phyloP scores from a whole-genome alignment of 1,140 invertebrate species.

The Conus betulinus region DNA sequence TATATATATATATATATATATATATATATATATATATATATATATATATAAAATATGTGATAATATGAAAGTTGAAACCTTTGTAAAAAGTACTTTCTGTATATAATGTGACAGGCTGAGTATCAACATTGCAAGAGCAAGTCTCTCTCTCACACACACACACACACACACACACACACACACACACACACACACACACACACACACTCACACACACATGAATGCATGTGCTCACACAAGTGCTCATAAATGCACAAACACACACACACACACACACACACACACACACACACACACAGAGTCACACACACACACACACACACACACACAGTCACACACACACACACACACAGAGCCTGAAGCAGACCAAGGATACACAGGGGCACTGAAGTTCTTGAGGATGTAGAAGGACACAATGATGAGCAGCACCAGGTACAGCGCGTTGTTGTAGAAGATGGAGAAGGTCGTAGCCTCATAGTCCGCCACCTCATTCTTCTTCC shows the following conservation, averaged over 20 bases:
- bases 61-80: no score
- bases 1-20: no score
- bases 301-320: not conserved
- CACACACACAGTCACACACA: not conserved
- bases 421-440: conserved; percentile 95
- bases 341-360: not conserved
- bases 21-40: no score
- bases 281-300: not conserved
- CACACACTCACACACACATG: no score
- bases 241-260: not conserved
- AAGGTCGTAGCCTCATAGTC: conserved; percentile 99
- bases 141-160: no score
- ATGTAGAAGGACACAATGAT: conserved; percentile 96
- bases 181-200: conserved; percentile 71
- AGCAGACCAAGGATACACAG: conserved; percentile 81
- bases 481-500: conserved; percentile 99
- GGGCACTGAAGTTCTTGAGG: conserved; percentile 91
- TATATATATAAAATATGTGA: no score
- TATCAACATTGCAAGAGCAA: no score
- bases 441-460: conserved; percentile 99
- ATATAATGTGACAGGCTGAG: no score
- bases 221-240: no score
- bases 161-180: conserved; percentile 54
- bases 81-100: no score
- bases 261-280: not conserved